phyloP scores from a whole-genome alignment of 2,113 vertebrate species.

The Epinephelus moara region DNA sequence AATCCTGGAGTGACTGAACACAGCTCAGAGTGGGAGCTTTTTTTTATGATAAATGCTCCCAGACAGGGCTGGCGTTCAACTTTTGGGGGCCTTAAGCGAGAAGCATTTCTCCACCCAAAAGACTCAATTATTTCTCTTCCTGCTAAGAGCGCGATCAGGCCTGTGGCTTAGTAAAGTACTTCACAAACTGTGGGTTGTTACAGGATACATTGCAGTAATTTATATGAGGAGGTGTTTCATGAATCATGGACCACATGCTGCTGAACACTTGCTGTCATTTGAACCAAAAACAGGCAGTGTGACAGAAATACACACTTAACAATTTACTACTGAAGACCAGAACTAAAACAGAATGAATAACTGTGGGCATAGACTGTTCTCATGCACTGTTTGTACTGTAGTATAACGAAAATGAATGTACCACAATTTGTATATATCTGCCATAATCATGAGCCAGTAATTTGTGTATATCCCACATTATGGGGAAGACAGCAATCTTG shows the following conservation, averaged over 20 bases:
- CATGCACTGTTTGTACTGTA: no score
- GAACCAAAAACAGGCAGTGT: not conserved
- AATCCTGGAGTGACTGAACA: constrained; percentile 66
- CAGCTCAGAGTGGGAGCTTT: constrained; percentile 45
- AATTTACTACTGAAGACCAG: not conserved
- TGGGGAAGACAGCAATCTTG: no score
- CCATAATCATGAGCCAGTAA: no score
- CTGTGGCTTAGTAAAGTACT: constrained; percentile 2
- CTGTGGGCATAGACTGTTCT: not conserved
- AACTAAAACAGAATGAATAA: not conserved
- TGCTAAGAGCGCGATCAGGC: constrained; percentile 16
- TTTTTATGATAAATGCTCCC: constrained; percentile 60
- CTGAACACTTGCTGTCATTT: not conserved
- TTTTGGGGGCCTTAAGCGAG: constrained; percentile 29
- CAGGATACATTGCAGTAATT: not conserved
- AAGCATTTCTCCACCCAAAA: constrained; percentile 38
- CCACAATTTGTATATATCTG: no score
- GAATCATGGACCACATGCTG: not conserved
- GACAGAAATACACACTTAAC: not conserved
- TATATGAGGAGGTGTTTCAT: not conserved
- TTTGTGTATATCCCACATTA: no score
- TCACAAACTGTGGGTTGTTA: constrained; percentile 6
- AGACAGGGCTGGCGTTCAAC: constrained; percentile 50
- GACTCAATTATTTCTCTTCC: constrained; percentile 39
- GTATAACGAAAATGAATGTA: no score